Conservation (phyloP, 2,113 vertebrate genomes). For the Syrmaticus mikado region DNA sequence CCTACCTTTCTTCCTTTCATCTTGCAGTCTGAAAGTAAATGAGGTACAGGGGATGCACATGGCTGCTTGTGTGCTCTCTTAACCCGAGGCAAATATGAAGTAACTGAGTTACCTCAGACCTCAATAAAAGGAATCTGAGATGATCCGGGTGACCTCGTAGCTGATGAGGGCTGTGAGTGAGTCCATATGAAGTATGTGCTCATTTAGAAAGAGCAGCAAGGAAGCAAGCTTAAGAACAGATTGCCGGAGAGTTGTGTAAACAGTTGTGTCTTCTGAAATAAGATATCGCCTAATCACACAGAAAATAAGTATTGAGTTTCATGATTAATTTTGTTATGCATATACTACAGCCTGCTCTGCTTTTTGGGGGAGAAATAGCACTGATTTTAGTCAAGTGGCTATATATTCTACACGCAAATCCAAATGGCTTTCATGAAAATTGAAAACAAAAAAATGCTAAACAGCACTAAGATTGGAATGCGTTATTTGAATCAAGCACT, state of each 20-base stretch:
- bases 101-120: background rate
- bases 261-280: background rate
- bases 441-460: background rate
- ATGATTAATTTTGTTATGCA: background rate
- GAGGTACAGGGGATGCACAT: background rate
- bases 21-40: background rate
- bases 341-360: background rate
- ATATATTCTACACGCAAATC: background rate
- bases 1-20: background rate
- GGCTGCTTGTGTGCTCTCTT: background rate
- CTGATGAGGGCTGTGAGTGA: background rate
- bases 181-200: accelerated
- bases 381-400: background rate
- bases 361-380: background rate
- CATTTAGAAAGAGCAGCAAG: background rate
- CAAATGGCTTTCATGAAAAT: background rate
- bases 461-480: background rate
- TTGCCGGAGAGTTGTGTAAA: background rate
- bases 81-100: background rate
- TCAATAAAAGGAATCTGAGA: background rate
- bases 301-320: background rate
- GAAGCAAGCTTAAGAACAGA: background rate
- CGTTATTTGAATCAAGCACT: background rate
- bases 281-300: background rate
- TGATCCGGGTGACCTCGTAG: background rate